These are phyloP conservation scores for Drosophila borborema DNA, from an alignment of 2,888 invertebrate genomes.

Conservation along the genomic window DNA sequence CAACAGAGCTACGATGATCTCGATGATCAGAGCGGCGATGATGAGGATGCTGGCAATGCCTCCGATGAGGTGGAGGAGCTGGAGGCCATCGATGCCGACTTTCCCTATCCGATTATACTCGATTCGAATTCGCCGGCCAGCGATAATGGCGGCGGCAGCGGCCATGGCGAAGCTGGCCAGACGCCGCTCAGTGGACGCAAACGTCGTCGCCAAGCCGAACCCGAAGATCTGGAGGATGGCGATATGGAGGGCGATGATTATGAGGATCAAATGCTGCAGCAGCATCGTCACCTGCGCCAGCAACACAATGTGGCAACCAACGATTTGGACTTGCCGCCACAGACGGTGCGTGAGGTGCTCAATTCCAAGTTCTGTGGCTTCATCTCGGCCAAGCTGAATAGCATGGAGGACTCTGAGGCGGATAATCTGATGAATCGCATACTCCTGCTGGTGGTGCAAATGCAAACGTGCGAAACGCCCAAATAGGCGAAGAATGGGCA, in stretches of 20 bases:
- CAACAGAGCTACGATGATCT: conserved; percentile 79
- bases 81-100: conserved; percentile 84
- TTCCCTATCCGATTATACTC: conserved; percentile 83
- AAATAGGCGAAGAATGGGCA: conserved; percentile 35
- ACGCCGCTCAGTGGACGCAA: conserved; percentile 46
- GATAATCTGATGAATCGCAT: conserved; percentile 84
- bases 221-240: conserved; percentile 56
- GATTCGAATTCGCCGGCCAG: conserved; percentile 78
- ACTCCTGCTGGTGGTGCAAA: conserved; percentile 81
- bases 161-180: conserved; percentile 33
- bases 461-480: conserved; percentile 73
- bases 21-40: conserved; percentile 75
- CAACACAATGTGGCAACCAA: conserved; percentile 68
- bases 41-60: conserved; percentile 66
- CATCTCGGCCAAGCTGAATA: conserved; percentile 83
- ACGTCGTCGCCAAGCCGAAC: conserved; percentile 67
- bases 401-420: conserved; percentile 83
- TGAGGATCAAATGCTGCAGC: conserved; percentile 83
- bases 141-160: conserved; percentile 31
- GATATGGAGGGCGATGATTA: conserved; percentile 74
- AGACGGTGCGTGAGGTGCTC: conserved; percentile 83
- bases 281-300: conserved; percentile 82
- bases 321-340: conserved; percentile 76
- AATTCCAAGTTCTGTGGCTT: conserved; percentile 84
- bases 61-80: conserved; percentile 83